Conservation (phyloP, 2,113 vertebrate species). For the Australoheros scitulus region DNA sequence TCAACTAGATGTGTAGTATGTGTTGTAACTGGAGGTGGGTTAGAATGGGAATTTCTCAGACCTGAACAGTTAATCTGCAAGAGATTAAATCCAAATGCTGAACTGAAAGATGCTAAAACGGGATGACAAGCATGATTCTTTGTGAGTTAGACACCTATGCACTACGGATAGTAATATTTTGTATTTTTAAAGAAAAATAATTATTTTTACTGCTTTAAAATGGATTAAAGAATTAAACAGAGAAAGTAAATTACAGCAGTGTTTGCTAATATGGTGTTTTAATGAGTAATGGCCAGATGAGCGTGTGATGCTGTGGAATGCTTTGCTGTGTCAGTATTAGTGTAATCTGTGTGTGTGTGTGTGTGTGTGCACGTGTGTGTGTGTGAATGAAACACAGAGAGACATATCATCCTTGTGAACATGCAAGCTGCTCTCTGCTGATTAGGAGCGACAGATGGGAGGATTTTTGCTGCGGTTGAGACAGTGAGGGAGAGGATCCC, state of each 20-base stretch:
- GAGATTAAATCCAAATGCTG: not conserved
- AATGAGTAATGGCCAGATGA: slow-evolving; percentile 20
- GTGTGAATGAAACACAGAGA: not conserved
- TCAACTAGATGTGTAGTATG: not conserved
- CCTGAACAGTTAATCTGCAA: not conserved
- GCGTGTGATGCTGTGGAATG: slow-evolving; percentile 26
- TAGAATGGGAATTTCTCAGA: not conserved
- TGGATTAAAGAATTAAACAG: not conserved
- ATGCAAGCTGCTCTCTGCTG: slow-evolving; percentile 69
- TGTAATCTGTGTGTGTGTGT: slow-evolving; percentile 42
- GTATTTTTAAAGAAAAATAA: not conserved
- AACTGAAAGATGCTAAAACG: not conserved
- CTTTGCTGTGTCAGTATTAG: slow-evolving; percentile 56
- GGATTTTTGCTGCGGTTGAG: slow-evolving; percentile 65
- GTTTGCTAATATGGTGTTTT: slow-evolving; percentile 7
- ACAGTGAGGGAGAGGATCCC: slow-evolving; percentile 45
- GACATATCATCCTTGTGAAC: slow-evolving; percentile 47
- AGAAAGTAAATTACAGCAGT: not conserved
- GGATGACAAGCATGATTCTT: not conserved
- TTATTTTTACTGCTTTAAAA: not conserved
- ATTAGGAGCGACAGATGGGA: slow-evolving; percentile 74
- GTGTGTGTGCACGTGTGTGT: not conserved
- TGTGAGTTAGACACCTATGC: not conserved
- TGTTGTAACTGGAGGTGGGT: not conserved
- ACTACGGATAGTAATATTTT: not conserved